Evolutionary conservation across 2,888 invertebrate genomes (phyloP).

Genomic region (Drosophila imparisetae): DNA sequence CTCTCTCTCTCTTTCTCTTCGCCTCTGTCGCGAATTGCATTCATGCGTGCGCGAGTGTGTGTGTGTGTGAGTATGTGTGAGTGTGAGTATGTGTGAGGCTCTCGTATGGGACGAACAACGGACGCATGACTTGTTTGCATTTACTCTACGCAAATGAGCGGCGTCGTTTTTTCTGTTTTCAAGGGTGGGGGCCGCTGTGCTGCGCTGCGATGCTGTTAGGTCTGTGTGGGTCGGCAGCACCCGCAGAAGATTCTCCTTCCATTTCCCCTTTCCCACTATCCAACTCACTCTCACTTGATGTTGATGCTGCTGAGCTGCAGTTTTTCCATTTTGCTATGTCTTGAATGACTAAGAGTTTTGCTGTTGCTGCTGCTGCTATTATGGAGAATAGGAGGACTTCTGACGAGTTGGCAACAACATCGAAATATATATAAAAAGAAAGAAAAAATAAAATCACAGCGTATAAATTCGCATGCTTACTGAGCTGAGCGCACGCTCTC

Average conservation of each 20-base stretch:
- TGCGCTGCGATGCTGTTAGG: constrained; percentile 19
- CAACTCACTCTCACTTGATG: constrained; percentile 75
- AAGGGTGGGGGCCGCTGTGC: constrained; percentile 45
- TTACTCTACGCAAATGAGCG: constrained; percentile 80
- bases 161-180: constrained; percentile 56
- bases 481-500: constrained; percentile 44
- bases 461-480: constrained; percentile 66
- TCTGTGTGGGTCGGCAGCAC: constrained; percentile 13
- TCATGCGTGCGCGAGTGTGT: constrained; percentile 64
- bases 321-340: constrained; percentile 48
- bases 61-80: constrained; percentile 34
- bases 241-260: constrained; percentile 14
- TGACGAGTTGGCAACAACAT: constrained; percentile 74
- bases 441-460: constrained; percentile 59
- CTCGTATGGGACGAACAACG: constrained; percentile 52
- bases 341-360: constrained; percentile 71
- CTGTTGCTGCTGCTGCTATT: constrained; percentile 44
- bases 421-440: constrained; percentile 22
- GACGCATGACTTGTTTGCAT: constrained; percentile 71
- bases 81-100: constrained; percentile 18
- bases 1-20: constrained; percentile 19
- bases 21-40: constrained; percentile 60
- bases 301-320: constrained; percentile 51
- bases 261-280: constrained; percentile 14
- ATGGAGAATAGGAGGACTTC: constrained; percentile 51